A percentile compares a stretch with the other conserved stretches of the same genome.
phyloP scores from a whole-genome alignment of 2,888 invertebrate genomes.

The Chydorus sphaericus region DNA sequence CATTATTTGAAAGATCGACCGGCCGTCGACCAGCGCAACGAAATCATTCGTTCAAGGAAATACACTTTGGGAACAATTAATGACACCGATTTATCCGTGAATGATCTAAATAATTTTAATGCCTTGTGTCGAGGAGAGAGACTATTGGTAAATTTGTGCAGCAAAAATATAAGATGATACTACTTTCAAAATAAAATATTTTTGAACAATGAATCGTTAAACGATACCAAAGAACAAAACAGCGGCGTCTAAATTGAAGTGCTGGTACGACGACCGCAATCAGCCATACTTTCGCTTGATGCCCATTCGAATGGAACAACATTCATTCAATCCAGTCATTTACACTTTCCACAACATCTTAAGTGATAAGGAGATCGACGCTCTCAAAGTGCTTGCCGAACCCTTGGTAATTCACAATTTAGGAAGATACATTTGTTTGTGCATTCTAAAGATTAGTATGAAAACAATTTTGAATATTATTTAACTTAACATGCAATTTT shows the following conservation, averaged over 20 bases:
- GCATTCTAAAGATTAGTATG: too few relatives aligned
- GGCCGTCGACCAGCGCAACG: constrained; percentile 10
- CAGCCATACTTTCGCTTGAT: constrained; percentile 21
- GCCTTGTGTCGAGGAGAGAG: constrained; percentile 26
- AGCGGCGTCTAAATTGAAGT: constrained; percentile 21
- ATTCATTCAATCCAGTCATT: constrained; percentile 22
- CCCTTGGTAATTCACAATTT: constrained; percentile 19
- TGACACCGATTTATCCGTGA: too few relatives aligned
- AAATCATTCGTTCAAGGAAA: constrained; percentile 9
- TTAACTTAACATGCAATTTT: too few relatives aligned
- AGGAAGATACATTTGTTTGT: too few relatives aligned
- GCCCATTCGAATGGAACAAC: constrained; percentile 25
- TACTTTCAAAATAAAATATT: too few relatives aligned
- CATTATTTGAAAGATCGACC: constrained; percentile 9
- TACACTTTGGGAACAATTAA: constrained; percentile 15
- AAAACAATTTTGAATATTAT: too few relatives aligned
- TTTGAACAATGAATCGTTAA: too few relatives aligned
- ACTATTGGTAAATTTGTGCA: constrained; percentile 21
- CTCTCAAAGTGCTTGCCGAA: constrained; percentile 21
- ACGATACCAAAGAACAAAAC: constrained; percentile 16
- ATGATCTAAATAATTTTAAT: constrained; percentile 25
- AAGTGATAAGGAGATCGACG: constrained; percentile 21
- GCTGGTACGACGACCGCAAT: constrained; percentile 21
- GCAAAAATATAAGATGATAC: too few relatives aligned
- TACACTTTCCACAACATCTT: constrained; percentile 25